Percentiles rank a stretch among this genome's conserved stretches.
phyloP scores from a whole-genome alignment of 2,888 invertebrate species.

The Dendrolimus houi region DNA sequence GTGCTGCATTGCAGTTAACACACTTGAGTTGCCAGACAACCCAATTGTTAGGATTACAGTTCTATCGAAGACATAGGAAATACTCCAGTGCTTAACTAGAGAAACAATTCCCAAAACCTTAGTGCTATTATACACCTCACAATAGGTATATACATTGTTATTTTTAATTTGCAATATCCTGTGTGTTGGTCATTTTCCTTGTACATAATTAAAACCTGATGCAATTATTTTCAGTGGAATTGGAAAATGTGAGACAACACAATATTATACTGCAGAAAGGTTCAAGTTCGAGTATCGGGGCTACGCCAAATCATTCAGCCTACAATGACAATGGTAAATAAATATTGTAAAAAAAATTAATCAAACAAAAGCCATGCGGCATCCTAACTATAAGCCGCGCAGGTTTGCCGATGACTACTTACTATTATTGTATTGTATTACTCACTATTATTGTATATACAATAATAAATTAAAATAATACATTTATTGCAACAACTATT shows the following conservation, averaged over 20 bases:
- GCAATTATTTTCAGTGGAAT: conserved; percentile 61
- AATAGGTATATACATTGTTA: background rate
- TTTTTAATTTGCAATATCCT: background rate
- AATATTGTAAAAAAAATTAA: conserved; percentile 6
- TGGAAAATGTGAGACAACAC: conserved; percentile 77
- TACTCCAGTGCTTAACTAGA: no score
- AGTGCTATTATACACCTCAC: background rate
- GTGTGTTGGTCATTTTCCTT: background rate
- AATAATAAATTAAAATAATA: no score
- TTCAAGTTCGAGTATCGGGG: conserved; percentile 45
- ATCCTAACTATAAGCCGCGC: no score
- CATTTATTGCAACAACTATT: no score
- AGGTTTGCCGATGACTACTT: no score
- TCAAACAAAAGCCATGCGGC: no score
- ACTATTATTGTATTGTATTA: no score
- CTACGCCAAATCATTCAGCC: conserved; percentile 37
- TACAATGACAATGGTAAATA: conserved; percentile 48
- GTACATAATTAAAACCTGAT: background rate
- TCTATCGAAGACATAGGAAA: no score
- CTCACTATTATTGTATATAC: no score
- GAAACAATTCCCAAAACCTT: background rate
- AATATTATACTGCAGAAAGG: conserved; percentile 70
- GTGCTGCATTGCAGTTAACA: no score
- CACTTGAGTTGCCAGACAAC: no score
- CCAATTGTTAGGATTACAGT: no score